Conservation (phyloP, 2,113 vertebrate species). For the Psephotus haematonotus region DNA sequence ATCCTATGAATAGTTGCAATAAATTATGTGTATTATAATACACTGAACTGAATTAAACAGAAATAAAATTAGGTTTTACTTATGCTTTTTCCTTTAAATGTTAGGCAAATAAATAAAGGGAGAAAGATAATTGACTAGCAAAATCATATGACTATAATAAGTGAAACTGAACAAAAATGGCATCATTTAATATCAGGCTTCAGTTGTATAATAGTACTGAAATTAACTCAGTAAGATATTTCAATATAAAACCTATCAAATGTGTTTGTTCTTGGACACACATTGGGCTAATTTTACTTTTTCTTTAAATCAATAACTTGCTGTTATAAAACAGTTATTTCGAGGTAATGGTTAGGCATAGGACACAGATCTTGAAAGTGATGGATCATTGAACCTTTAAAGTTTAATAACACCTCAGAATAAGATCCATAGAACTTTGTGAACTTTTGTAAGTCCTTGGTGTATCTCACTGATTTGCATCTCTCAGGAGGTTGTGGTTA, state of each 20-base stretch:
- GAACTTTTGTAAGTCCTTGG: not conserved
- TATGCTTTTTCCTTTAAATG: not conserved
- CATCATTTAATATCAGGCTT: not conserved
- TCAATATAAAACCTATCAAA: not conserved
- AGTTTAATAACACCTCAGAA: not conserved
- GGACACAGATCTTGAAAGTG: not conserved
- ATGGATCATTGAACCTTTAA: not conserved
- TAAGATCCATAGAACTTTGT: not conserved
- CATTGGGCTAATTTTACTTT: not conserved
- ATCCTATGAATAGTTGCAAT: not conserved
- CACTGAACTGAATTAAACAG: not conserved
- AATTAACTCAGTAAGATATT: not conserved
- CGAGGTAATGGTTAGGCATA: not conserved
- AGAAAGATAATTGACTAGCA: not conserved
- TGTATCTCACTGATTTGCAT: constrained; percentile 17
- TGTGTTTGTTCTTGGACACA: not conserved
- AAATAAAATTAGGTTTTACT: not conserved
- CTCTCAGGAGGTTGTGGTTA: not conserved
- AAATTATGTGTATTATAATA: not conserved
- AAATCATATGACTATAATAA: not conserved
- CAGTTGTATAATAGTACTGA: not conserved
- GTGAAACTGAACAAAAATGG: not conserved
- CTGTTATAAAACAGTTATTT: not conserved
- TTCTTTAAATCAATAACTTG: not conserved
- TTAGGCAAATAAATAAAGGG: not conserved